These are phyloP conservation scores for Planococcus citri DNA, from an alignment of 1,140 invertebrate genomes.

Conservation along the genomic window DNA sequence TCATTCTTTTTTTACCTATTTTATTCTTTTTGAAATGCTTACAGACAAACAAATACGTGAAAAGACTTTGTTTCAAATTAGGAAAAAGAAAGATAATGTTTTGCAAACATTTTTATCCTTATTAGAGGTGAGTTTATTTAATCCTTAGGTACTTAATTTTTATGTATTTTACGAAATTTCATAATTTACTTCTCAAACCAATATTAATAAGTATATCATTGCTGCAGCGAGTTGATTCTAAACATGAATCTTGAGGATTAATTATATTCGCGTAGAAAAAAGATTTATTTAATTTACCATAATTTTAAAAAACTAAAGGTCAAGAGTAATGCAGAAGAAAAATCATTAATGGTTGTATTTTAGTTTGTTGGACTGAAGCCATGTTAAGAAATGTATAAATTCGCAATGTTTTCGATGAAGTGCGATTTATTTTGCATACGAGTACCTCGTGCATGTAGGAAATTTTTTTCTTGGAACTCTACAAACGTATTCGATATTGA, in stretches of 20 bases:
- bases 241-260: too few relatives aligned
- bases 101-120: background rate
- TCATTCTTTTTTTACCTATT: background rate
- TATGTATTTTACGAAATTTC: too few relatives aligned
- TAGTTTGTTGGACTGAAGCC: background rate
- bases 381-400: background rate
- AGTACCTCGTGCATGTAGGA: too few relatives aligned
- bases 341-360: background rate
- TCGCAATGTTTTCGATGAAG: background rate
- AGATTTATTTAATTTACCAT: too few relatives aligned
- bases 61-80: conserved; percentile 9
- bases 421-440: background rate
- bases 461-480: background rate
- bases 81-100: conserved; percentile 13
- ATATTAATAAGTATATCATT: too few relatives aligned
- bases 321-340: background rate
- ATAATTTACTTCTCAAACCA: too few relatives aligned
- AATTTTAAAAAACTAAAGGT: background rate
- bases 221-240: too few relatives aligned
- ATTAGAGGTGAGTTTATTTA: conserved; percentile 9
- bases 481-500: too few relatives aligned
- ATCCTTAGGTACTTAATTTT: too few relatives aligned
- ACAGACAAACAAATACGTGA: conserved; percentile 8
- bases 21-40: background rate
- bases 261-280: too few relatives aligned